Percentiles rank a stretch among this genome's conserved stretches.
These are phyloP conservation scores for Nymphicus hollandicus DNA, from an alignment of 2,113 vertebrate species.

Conservation along the genomic window DNA sequence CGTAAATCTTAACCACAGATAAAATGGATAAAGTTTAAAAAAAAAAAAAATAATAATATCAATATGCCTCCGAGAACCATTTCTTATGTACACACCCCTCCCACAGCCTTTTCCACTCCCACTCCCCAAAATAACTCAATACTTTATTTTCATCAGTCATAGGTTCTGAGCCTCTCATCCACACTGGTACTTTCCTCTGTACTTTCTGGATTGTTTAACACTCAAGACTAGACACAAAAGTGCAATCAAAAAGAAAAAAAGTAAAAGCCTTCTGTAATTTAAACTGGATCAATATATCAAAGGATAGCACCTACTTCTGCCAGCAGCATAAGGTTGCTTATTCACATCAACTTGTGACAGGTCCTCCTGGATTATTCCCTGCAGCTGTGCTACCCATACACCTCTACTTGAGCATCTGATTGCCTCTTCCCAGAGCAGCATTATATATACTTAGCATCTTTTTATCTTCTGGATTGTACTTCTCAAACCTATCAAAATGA, in stretches of 20 bases:
- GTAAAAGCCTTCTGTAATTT: background rate
- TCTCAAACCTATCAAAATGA: background rate
- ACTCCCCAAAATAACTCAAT: background rate
- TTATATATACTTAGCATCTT: background rate
- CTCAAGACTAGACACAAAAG: background rate
- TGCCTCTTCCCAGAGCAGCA: fast-evolving
- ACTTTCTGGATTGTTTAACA: background rate
- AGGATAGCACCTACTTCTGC: background rate
- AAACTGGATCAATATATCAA: background rate
- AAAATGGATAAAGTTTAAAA: background rate
- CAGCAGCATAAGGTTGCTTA: background rate
- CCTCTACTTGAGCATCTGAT: background rate
- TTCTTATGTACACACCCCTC: background rate
- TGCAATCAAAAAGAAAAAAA: background rate
- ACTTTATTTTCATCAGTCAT: background rate
- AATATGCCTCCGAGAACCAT: background rate
- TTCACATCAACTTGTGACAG: background rate
- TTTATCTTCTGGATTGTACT: background rate
- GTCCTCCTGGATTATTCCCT: background rate
- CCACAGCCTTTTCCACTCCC: background rate
- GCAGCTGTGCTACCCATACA: background rate
- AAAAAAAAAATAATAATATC: background rate
- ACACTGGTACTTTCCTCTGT: background rate
- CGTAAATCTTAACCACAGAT: background rate
- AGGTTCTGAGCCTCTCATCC: background rate